phyloP scores from a whole-genome alignment of 1,140 invertebrate genomes.

The Drosophila eugracilis region DNA sequence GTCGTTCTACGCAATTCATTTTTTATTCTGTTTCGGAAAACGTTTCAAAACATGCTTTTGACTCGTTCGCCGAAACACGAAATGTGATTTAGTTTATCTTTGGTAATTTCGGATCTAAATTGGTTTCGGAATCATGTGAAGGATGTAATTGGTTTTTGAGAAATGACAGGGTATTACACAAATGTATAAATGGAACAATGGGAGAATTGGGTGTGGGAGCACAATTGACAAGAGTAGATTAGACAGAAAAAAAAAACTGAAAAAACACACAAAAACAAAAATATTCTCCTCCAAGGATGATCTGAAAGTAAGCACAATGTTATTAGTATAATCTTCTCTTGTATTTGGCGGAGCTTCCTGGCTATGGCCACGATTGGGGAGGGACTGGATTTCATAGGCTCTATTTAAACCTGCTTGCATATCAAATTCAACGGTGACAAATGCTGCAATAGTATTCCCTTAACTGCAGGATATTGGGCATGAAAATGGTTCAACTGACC shows the following conservation, averaged over 20 bases:
- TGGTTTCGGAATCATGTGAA: too few species aligned
- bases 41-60: conserved; percentile 29
- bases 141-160: neutral
- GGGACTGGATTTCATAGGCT: neutral
- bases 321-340: conserved; percentile 38
- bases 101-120: neutral
- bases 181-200: conserved; percentile 2
- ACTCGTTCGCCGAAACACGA: conserved; percentile 37
- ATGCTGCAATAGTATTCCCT: too few species aligned
- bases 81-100: conserved; percentile 5
- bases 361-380: conserved; percentile 22
- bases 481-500: neutral
- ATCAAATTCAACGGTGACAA: conserved; percentile 7
- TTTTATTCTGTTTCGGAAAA: conserved; percentile 44
- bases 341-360: conserved; percentile 33
- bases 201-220: neutral
- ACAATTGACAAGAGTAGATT: conserved; percentile 11
- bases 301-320: conserved; percentile 21
- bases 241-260: neutral
- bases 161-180: conserved; percentile 2
- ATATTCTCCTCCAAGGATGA: conserved; percentile 15
- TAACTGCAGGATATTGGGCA: neutral
- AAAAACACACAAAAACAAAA: conserved; percentile 20
- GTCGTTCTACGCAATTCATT: conserved; percentile 14
- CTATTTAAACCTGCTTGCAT: conserved; percentile 26